Evolutionary conservation across 1,140 invertebrate species (phyloP).

Genomic region (Bombus terrestris): DNA sequence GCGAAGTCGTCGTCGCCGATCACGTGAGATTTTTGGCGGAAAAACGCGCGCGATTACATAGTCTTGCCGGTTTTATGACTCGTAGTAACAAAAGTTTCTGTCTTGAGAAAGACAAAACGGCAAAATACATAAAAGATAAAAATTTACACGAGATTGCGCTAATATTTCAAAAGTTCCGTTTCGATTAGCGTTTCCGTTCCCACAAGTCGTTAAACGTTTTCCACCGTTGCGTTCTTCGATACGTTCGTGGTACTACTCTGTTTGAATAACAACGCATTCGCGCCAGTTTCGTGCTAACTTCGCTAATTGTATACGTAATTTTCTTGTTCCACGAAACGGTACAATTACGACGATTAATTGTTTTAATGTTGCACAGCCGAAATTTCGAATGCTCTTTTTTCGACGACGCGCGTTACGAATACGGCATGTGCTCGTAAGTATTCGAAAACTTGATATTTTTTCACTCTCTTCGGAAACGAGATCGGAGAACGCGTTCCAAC

Average conservation of each 20-base stretch:
- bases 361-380: background rate
- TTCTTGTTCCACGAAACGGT: slow-evolving; percentile 26
- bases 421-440: background rate
- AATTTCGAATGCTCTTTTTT: background rate
- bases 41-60: background rate
- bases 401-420: background rate
- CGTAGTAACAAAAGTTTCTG: slow-evolving; percentile 2
- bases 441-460: background rate
- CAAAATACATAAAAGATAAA: background rate
- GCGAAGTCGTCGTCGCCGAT: slow-evolving; percentile 29
- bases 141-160: background rate
- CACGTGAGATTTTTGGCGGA: background rate
- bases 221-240: background rate
- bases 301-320: slow-evolving; percentile 38
- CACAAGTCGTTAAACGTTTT: slow-evolving; percentile 3
- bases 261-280: slow-evolving; percentile 28
- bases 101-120: background rate
- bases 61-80: background rate
- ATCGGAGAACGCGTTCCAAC: background rate
- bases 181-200: background rate
- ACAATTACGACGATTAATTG: slow-evolving; percentile 32
- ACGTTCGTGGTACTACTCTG: background rate
- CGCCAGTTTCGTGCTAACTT: slow-evolving; percentile 12
- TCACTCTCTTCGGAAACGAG: background rate
- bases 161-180: background rate